Evolutionary conservation across 1,140 invertebrate genomes (phyloP).

Genomic region (Calliphora vicina): DNA sequence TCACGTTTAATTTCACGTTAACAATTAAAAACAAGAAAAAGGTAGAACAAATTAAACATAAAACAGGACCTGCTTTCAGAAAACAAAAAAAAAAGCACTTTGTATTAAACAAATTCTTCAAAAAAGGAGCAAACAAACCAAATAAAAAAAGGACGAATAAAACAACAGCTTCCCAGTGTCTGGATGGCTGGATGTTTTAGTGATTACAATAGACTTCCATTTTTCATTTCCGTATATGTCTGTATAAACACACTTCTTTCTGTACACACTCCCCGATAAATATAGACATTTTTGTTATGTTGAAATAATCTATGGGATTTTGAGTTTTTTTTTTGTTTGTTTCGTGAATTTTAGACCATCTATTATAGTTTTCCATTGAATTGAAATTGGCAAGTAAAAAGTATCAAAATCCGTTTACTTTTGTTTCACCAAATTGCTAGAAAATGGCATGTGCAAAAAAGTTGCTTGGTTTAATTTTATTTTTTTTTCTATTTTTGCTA

Average conservation of each 20-base stretch:
- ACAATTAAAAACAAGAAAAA: conserved; percentile 18
- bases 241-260: background rate
- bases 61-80: background rate
- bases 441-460: background rate
- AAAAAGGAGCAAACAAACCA: background rate
- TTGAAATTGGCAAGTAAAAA: background rate
- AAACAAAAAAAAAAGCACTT: background rate
- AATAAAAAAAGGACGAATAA: background rate
- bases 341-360: background rate
- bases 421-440: background rate
- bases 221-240: background rate
- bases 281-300: background rate
- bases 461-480: background rate
- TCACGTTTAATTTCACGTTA: conserved; percentile 34
- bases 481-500: background rate
- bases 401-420: background rate
- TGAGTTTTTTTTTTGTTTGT: background rate
- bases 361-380: background rate
- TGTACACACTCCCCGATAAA: background rate
- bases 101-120: background rate
- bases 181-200: background rate
- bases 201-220: conserved; percentile 1
- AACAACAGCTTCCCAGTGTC: background rate
- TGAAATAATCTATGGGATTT: background rate
- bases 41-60: background rate